A percentile compares a stretch with the other conserved stretches of the same genome.
Conservation (phyloP, 2,797 vertebrate species). For the Basileuterus tristriatus region DNA sequence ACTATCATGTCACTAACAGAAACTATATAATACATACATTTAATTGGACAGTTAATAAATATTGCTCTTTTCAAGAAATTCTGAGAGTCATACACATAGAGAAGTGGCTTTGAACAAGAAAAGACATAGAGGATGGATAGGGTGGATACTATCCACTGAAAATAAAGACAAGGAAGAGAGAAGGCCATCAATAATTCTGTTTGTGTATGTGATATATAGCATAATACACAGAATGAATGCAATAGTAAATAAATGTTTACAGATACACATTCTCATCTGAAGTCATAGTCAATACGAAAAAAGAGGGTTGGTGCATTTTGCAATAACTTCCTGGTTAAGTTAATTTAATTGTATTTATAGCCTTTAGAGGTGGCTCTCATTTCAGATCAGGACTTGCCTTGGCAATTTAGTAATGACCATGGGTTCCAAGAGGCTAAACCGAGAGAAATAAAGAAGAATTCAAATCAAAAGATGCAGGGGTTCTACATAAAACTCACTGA, state of each 20-base stretch:
- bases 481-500: slow-evolving; percentile 72
- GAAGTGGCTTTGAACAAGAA: slow-evolving; percentile 16
- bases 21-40: slow-evolving; percentile 6
- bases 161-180: background rate
- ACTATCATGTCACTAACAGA: background rate
- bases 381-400: slow-evolving; percentile 67
- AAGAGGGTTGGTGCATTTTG: slow-evolving; percentile 17
- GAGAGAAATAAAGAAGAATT: slow-evolving; percentile 68
- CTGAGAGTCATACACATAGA: background rate
- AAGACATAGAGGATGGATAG: background rate
- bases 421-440: slow-evolving; percentile 71
- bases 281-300: background rate
- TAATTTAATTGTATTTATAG: slow-evolving; percentile 77
- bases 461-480: slow-evolving; percentile 68
- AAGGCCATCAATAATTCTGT: slow-evolving; percentile 6
- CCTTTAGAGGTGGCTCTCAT: slow-evolving; percentile 64
- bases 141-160: background rate
- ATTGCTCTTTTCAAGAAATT: background rate
- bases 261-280: background rate
- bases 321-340: slow-evolving; percentile 49
- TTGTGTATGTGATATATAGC: background rate
- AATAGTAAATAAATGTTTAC: background rate
- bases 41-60: slow-evolving; percentile 53
- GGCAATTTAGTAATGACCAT: slow-evolving; percentile 72
- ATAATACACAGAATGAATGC: background rate